phyloP scores from a whole-genome alignment of 2,113 vertebrate genomes.

The Rhabdomys dilectus region DNA sequence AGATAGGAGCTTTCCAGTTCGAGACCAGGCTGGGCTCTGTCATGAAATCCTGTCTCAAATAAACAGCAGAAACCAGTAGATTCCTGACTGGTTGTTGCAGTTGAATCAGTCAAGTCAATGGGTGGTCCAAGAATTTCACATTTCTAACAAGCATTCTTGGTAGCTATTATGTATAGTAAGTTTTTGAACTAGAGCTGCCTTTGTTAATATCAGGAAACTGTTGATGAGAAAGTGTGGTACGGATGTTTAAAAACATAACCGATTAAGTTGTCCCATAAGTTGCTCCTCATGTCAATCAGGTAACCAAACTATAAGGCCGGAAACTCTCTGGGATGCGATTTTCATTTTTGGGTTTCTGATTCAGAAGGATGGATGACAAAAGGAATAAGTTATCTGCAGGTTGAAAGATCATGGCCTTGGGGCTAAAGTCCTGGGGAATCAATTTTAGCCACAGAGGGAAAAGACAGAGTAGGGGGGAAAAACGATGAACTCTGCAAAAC shows the following conservation, averaged over 20 bases:
- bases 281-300: background rate
- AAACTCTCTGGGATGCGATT: background rate
- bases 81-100: background rate
- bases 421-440: constrained; percentile 48
- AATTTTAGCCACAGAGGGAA: constrained; percentile 21
- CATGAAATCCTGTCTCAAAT: background rate
- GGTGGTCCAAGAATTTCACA: background rate
- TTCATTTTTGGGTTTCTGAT: constrained; percentile 56
- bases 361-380: constrained; percentile 43
- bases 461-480: background rate
- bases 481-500: constrained; percentile 53
- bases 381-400: constrained; percentile 3
- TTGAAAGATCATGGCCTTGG: constrained; percentile 55
- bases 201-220: constrained; percentile 14
- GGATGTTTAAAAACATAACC: constrained; percentile 36
- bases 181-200: background rate
- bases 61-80: background rate
- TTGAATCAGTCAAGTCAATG: background rate
- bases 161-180: background rate
- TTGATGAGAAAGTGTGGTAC: background rate
- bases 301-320: constrained; percentile 25
- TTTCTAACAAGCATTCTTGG: background rate
- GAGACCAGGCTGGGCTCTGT: background rate
- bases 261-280: background rate
- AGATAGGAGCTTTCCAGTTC: background rate